Conservation (phyloP, 1,140 invertebrate species). For the Chelonus insularis region DNA sequence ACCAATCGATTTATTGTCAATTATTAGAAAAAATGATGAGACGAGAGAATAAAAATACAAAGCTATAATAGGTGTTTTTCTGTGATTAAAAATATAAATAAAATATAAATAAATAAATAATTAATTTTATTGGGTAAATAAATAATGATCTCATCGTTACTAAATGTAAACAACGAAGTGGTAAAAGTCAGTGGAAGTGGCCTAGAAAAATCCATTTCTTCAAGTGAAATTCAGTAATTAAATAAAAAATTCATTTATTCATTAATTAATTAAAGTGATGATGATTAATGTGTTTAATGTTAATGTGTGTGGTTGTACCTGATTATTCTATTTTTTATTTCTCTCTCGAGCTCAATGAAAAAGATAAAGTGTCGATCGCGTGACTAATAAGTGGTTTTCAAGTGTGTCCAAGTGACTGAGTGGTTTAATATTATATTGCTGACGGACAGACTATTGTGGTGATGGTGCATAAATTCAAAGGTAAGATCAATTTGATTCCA, state of each 20-base stretch:
- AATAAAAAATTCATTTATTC: no score
- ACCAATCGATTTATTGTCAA: conserved; percentile 56
- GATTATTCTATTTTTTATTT: neutral
- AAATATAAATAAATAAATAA: conserved; percentile 14
- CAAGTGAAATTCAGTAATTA: no score
- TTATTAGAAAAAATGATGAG: conserved; percentile 49
- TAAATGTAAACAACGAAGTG: conserved; percentile 11
- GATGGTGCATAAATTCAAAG: no score
- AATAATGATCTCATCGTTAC: no score
- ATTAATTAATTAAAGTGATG: no score
- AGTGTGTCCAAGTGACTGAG: neutral
- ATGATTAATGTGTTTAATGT: conserved; percentile 10
- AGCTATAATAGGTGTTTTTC: conserved; percentile 43
- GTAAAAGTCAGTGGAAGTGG: conserved; percentile 14
- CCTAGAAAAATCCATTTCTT: no score
- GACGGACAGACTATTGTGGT: neutral
- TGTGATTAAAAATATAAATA: conserved; percentile 33
- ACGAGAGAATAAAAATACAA: no score
- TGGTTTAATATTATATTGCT: neutral
- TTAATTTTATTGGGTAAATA: neutral
- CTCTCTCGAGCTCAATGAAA: neutral
- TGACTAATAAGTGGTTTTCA: neutral
- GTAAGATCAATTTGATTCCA: no score
- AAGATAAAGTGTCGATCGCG: no score
- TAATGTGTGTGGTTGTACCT: conserved; percentile 16